Conservation (phyloP, 2,888 invertebrate genomes). For the Drosophila colorata region DNA sequence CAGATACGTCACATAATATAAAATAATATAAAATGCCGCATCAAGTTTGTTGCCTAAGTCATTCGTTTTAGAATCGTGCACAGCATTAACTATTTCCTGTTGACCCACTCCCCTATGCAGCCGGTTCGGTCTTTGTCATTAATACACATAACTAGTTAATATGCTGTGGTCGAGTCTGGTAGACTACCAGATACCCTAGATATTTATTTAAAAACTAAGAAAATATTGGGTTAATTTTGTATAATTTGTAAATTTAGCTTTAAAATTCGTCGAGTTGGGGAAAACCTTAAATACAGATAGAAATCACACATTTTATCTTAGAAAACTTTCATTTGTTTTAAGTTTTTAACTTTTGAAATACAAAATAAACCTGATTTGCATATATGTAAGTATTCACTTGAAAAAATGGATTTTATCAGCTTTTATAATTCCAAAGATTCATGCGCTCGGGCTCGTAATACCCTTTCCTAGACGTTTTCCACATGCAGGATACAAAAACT, state of each 20-base stretch:
- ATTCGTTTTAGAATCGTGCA: slow-evolving; percentile 49
- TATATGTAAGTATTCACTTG: no score
- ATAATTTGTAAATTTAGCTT: no score
- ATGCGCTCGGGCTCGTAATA: background rate
- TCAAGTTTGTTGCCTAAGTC: slow-evolving; percentile 63
- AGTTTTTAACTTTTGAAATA: no score
- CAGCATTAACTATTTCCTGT: slow-evolving; percentile 35
- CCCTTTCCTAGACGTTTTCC: background rate
- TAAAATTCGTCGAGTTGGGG: no score
- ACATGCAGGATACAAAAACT: slow-evolving; percentile 42
- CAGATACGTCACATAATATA: slow-evolving; percentile 1
- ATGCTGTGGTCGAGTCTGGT: background rate
- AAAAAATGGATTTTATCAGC: background rate
- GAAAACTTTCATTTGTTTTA: no score
- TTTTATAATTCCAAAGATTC: background rate
- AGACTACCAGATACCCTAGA: background rate
- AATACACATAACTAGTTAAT: slow-evolving; percentile 10
- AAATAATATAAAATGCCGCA: slow-evolving; percentile 3
- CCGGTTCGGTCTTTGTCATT: slow-evolving; percentile 12
- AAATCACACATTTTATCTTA: no score
- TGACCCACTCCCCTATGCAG: slow-evolving; percentile 13
- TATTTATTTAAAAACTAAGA: background rate
- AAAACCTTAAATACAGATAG: no score
- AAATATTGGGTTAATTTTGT: background rate
- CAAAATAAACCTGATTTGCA: no score